These are phyloP conservation scores for Stegophylla sp. DNA, from an alignment of 2,888 invertebrate genomes.

Conservation along the genomic window DNA sequence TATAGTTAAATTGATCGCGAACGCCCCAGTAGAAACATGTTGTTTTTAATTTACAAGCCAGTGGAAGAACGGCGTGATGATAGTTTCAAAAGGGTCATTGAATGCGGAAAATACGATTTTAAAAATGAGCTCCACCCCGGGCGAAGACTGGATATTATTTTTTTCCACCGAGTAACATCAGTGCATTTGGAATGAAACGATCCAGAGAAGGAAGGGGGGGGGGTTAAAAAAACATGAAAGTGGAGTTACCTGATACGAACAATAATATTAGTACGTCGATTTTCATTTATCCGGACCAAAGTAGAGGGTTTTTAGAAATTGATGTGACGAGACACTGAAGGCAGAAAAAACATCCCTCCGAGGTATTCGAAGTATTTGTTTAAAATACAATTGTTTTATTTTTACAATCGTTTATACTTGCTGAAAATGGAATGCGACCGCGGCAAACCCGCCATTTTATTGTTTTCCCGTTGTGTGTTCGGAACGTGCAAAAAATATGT, in stretches of 20 bases:
- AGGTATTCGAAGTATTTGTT: slow-evolving; percentile 25
- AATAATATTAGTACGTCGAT: slow-evolving; percentile 1
- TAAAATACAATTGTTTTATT: slow-evolving; percentile 21
- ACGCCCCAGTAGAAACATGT: no score
- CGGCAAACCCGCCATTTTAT: not conserved
- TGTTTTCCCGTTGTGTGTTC: not conserved
- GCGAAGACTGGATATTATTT: no score
- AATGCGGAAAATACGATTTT: no score
- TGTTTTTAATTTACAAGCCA: no score
- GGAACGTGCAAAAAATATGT: not conserved
- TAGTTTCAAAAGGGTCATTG: no score
- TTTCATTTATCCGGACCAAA: not conserved
- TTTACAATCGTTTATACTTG: slow-evolving; percentile 20
- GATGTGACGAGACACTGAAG: not conserved
- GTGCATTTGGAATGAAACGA: not conserved
- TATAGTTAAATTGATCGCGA: not conserved
- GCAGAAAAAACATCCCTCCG: not conserved
- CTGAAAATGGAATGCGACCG: not conserved
- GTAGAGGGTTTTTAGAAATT: not conserved
- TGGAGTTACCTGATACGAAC: not conserved
- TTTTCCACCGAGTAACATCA: no score
- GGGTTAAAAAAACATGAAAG: no score
- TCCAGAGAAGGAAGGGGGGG: no score
- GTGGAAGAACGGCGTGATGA: no score
- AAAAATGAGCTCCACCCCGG: no score